Evolutionary conservation across 2,113 vertebrate species (phyloP).

Genomic region (Vidua chalybeata): DNA sequence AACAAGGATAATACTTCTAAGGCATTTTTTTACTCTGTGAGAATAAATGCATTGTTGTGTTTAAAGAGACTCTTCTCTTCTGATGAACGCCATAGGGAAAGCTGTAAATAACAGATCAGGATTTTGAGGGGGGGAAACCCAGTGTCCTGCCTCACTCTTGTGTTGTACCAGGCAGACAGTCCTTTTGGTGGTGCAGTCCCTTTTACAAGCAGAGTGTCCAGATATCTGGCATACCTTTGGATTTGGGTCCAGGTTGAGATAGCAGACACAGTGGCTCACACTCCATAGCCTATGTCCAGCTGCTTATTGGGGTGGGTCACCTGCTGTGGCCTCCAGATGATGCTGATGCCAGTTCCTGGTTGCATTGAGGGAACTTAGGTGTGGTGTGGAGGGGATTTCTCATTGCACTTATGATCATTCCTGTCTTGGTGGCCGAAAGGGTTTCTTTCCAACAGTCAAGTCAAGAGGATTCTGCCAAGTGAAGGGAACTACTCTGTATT

Average conservation of each 20-base stretch:
- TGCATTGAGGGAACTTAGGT: background rate
- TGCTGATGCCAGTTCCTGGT: background rate
- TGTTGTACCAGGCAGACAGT: background rate
- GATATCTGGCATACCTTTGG: background rate
- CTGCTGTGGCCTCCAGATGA: background rate
- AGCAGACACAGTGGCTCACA: background rate
- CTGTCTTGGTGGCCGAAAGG: background rate
- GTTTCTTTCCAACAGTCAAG: background rate
- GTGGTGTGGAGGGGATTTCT: background rate
- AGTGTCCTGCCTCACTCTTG: background rate
- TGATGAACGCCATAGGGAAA: background rate
- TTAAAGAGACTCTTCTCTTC: background rate
- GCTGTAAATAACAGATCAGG: background rate
- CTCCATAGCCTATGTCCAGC: background rate
- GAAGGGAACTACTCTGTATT: background rate
- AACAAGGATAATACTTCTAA: background rate
- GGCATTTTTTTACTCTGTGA: background rate
- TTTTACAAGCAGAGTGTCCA: background rate
- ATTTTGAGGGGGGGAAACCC: background rate
- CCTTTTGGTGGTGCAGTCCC: background rate
- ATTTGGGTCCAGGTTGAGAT: background rate
- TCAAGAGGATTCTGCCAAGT: background rate
- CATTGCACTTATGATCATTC: fast-evolving
- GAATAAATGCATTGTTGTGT: background rate
- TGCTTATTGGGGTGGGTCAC: fast-evolving